These are phyloP conservation scores for Tribolium madens DNA, from an alignment of 1,140 invertebrate genomes.

Conservation along the genomic window DNA sequence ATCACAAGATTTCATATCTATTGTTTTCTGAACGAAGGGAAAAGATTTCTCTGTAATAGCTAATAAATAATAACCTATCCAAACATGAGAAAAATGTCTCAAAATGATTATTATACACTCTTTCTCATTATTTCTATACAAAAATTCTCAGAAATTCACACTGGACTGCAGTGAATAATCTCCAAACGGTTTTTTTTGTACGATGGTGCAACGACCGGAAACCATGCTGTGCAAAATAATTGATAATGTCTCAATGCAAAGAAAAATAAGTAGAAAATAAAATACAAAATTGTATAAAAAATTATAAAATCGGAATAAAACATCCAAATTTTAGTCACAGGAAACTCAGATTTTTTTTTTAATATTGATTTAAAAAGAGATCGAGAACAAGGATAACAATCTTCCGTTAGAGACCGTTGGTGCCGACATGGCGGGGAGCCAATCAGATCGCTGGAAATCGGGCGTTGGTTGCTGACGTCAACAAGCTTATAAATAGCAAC, in stretches of 20 bases:
- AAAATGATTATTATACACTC: no score
- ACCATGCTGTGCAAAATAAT: not conserved
- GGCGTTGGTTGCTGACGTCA: slow-evolving; percentile 45
- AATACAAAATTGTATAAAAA: not conserved
- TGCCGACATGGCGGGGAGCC: slow-evolving; percentile 16
- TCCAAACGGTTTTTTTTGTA: not conserved
- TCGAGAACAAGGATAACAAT: slow-evolving; percentile 37
- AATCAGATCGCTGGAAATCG: slow-evolving; percentile 31
- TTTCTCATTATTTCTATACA: not conserved
- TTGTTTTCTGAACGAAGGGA: no score
- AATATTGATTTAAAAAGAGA: slow-evolving; percentile 18
- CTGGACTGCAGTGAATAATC: not conserved
- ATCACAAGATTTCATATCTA: no score
- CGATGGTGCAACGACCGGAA: not conserved
- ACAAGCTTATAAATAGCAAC: slow-evolving; percentile 37
- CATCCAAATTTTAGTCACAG: not conserved
- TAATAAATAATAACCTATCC: no score
- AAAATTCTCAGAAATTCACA: slow-evolving; percentile 5
- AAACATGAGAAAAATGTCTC: no score
- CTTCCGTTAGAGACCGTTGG: slow-evolving; percentile 39
- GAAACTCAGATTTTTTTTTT: not conserved
- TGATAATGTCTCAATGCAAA: not conserved
- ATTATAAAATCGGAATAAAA: not conserved
- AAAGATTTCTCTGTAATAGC: no score
- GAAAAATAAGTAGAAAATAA: not conserved